These are phyloP conservation scores for Oligia strigilis DNA, from an alignment of 2,888 invertebrate genomes.

Conservation along the genomic window DNA sequence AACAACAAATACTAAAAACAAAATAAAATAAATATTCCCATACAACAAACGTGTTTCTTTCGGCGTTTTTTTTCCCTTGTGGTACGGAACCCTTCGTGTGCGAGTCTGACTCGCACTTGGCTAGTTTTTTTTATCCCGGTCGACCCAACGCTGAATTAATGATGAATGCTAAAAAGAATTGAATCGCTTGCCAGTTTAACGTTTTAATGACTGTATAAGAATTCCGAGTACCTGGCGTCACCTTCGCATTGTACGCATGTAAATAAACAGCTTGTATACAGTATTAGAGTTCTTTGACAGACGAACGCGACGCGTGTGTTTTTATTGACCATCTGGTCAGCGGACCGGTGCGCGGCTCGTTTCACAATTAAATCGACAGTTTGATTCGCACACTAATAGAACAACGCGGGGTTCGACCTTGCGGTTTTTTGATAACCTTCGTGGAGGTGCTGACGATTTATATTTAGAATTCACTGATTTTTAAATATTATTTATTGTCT, in stretches of 20 bases:
- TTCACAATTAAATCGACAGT: constrained; percentile 41
- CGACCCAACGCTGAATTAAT: not conserved
- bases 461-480: constrained; percentile 40
- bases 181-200: constrained; percentile 1
- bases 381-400: constrained; percentile 55
- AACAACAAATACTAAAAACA: no score
- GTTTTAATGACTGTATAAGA: constrained; percentile 19
- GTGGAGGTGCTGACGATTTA: constrained; percentile 29
- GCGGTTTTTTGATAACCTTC: constrained; percentile 40
- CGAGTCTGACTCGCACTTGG: no score
- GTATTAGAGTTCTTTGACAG: constrained; percentile 10
- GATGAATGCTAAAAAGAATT: constrained; percentile 16
- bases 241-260: constrained; percentile 34
- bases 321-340: constrained; percentile 37
- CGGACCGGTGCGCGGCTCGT: not conserved
- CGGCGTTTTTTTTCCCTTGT: no score
- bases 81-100: no score
- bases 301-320: constrained; percentile 44
- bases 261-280: constrained; percentile 31
- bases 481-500: constrained; percentile 2
- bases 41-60: no score
- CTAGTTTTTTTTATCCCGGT: not conserved
- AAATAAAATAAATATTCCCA: no score
- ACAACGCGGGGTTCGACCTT: constrained; percentile 62
- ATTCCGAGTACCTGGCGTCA: constrained; percentile 41